Base-by-base conservation (phyloP, 2,113 vertebrate species). In the Caranx ignobilis region DNA sequence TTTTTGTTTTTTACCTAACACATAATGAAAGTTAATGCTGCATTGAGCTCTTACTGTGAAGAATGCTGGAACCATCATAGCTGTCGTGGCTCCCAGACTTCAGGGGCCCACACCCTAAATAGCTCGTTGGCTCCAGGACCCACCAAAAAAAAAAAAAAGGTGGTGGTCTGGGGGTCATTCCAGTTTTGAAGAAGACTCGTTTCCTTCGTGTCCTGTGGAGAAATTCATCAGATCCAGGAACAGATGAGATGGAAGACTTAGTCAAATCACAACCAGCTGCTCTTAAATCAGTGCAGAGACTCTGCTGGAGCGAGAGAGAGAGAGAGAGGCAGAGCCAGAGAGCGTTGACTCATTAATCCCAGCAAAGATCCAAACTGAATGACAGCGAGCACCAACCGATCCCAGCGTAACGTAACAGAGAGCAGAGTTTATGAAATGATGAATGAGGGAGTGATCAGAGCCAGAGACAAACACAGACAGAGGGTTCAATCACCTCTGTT, bases 201-300 rank as follows among this genome's bases (percentile, higher is more conserved):
- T 57, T 60, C 35, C 5, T 31, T 54, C 18, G 41, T 18, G 47
- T 50, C 31, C 39, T 56, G 61, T 26, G 26, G 64, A 57, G 76
- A 32, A 26, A 19, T 69, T 52, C 12, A 32, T 69, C 37, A 55
- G 43, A 75, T 77, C 81, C 81, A 82, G 72, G 55, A 67, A 79
- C 55, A 11, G 77, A 78, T 71, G 69, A 72, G 66, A 50, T 52
- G 13, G 71, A 69, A 0, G 41, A 81, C 45, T 75, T 68, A 10
- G 32, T 77, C 21, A 77, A 91, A 92, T 90, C 60, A 81, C 73
- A 87, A 88, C 71, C 87, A 93, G 90, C 89, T 93, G 89, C 75
- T 83, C 60, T 54, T 78, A 74, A 87, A 86, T 89, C 60, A 77
- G 19, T 26, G 31, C 57, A 39, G 71, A 74, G 54, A 74, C 13